Conservation (phyloP, 2,797 vertebrate genomes). For the Alectoris magna region DNA sequence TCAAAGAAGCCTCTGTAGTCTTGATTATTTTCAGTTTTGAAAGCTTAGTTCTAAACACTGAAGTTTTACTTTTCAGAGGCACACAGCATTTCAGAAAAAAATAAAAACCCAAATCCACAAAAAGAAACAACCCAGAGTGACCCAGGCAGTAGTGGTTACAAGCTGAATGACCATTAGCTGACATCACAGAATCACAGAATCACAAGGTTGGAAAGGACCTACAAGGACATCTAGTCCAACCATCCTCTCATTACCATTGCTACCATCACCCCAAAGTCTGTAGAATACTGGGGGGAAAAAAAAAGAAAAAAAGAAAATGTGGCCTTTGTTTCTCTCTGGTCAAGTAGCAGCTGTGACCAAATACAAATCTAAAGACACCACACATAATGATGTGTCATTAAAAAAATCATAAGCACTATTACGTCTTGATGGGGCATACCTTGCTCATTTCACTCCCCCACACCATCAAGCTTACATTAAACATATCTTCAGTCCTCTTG, state of each 20-base stretch:
- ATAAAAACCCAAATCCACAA: background rate
- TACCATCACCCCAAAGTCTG: background rate
- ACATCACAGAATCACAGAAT: too few relatives aligned
- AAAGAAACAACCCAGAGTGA: too few relatives aligned
- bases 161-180: background rate
- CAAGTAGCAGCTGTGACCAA: too few relatives aligned
- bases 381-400: background rate
- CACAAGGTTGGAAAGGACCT: too few relatives aligned
- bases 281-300: background rate
- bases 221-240: too few relatives aligned
- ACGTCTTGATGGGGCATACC: background rate
- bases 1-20: background rate
- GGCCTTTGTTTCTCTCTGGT: background rate
- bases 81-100: background rate
- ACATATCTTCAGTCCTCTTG: background rate
- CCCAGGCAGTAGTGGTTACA: background rate
- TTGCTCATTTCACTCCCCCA: background rate
- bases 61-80: background rate
- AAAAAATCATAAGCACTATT: background rate
- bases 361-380: background rate
- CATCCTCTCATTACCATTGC: too few relatives aligned
- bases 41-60: background rate
- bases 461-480: background rate
- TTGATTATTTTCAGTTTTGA: background rate
- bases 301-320: too few relatives aligned